These are phyloP conservation scores for Thaumatotibia leucotreta DNA, from an alignment of 1,140 invertebrate species.

Conservation along the genomic window DNA sequence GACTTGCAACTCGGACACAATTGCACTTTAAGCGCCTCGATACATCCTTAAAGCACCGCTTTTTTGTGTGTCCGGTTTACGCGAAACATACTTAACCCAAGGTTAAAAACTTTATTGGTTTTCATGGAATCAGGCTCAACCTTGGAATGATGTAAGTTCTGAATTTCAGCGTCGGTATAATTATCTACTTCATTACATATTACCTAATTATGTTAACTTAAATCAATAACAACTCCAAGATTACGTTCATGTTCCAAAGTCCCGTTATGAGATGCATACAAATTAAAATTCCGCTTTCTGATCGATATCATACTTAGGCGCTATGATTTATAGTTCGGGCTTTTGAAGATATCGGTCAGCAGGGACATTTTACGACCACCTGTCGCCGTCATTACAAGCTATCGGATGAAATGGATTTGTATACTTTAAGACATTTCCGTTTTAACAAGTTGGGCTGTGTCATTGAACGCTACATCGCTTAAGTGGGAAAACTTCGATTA, in stretches of 20 bases:
- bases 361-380: neutral
- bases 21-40: neutral
- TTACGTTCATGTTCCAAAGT: neutral
- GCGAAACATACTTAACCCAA: no score
- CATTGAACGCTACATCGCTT: no score
- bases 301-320: neutral
- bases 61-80: no score
- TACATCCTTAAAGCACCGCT: neutral
- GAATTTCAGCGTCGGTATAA: no score
- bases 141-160: no score
- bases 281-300: slow-evolving; percentile 2
- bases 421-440: neutral
- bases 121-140: no score
- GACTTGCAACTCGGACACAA: slow-evolving; percentile 35
- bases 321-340: neutral
- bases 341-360: neutral
- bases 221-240: neutral
- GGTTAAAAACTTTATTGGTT: no score
- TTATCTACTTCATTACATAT: no score
- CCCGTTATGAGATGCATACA: slow-evolving; percentile 7
- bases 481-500: no score
- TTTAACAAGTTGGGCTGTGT: no score
- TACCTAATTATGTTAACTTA: neutral
- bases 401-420: neutral
- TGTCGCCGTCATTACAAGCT: neutral